Evolutionary conservation across 2,113 vertebrate genomes (phyloP), one percentile per base, ranked within the genome.

Genomic region (Centropus unirufus): DNA sequence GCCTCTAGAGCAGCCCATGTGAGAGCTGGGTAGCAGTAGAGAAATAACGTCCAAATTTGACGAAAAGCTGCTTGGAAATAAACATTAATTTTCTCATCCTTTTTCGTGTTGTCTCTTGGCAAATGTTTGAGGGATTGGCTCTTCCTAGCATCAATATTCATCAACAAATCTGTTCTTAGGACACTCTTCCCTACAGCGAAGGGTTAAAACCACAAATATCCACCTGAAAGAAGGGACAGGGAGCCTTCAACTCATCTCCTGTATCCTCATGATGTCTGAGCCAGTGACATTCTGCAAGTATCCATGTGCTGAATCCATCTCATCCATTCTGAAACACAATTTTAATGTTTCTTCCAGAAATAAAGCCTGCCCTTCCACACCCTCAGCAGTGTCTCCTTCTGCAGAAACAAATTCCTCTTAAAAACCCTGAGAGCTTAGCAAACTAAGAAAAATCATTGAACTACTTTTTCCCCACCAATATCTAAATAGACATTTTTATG

Each of bases 401-500:
- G 64, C 67, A 91, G 85, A 86, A 95, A 94, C 64, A 84, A 79
- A 94, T 92, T 82, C 89, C 42, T 91, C 64, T 70, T 62, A 86
- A 87, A 69, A 91, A 72, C 92, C 78, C 90, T 19, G 21, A 52
- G 64, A 85, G 55, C 57, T 91, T 64, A 93, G 83, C 85, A 72
- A 92, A 93, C 87, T 81, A 81, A 76, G 87, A 87, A 96, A 49
- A 97, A 97, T 96, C 96, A 94, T 91, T 96, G 89, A 87, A 36
- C 44, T 95, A 76, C 58, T 87, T 91, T 93, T 87, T 61, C 77
- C 80, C 68, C 66, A 69, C 95, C 40, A 11, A 81, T 93, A 93
- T 86, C 97, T 94, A 96, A 97, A 97, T 91, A 94, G 97, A 89
- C 86, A 52, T 93, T 97, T 96, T 89, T 93, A 94, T 97, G 91